Evolutionary conservation across 2,888 invertebrate genomes (phyloP), one percentile per base, ranked within the genome.

Genomic region (Shargacucullia verbasci): DNA sequence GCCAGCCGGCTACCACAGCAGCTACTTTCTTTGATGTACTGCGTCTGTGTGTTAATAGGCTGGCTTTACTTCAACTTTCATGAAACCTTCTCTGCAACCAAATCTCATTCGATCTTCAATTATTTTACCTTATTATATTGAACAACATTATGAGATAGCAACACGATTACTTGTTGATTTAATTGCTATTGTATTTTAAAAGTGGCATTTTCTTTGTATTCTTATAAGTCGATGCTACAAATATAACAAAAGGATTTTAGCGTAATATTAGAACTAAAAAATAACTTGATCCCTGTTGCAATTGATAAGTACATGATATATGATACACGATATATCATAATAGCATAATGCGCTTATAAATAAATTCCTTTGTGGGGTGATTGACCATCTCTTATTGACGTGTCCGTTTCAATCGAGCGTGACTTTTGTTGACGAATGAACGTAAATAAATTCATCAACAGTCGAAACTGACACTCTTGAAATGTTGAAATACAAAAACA

Each of bases 1-100:
- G 20, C 20, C 20, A 4, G 20, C 4, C 20, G 20, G 20, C 20
- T 20, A 20, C 14, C 57, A 31, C 41, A 9, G 14, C 31, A 20
- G 46, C 37, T 29, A 44, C 66, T 65, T 61, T 56, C 58, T 43
- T 57, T 14, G 11, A 33, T 47, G 37, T 58, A 56, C n/a, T 35
- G 20, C 33, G 33, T 38, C 41, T 37, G 33, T 61, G 12, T 43
- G 46, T 43, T 33, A 62, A 50, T 12, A 35, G 12, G 1, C n/a
- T 14, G 12, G 12, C 41, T 41, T 35, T n/a, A n/a, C 49, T 47
- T 2, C 20, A 20, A 20, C 20, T 20, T 20, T 4, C 20, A 20
- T 20, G 4, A 20, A 20, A 20, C 20, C 2, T 41, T 37, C 48
- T 2, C 13, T 41, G 12, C 2, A 14, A 41, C 14, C 14, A 20